Conservation (phyloP, 2,113 vertebrate genomes). For the Cyphotilapia sp. region DNA sequence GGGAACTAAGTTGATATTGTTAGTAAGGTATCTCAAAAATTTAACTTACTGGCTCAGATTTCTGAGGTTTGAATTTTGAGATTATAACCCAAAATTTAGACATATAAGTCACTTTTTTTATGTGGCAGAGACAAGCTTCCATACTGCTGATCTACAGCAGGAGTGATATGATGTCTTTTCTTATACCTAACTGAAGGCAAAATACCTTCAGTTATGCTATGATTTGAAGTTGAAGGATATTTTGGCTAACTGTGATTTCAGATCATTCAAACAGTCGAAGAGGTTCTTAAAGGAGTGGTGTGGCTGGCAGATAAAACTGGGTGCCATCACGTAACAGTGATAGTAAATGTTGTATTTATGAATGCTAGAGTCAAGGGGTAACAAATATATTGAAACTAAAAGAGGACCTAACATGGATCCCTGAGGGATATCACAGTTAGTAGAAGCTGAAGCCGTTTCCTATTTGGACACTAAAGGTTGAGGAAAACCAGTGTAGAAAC, state of each 20-base stretch:
- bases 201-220: not conserved
- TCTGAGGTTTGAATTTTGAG: not conserved
- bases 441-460: not conserved
- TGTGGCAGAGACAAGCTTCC: not conserved
- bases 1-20: not conserved
- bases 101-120: not conserved
- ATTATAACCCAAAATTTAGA: not conserved
- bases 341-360: not conserved
- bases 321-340: fast-evolving
- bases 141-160: not conserved
- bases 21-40: not conserved
- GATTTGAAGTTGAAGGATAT: not conserved
- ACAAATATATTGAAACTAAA: fast-evolving
- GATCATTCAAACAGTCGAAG: not conserved
- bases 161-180: not conserved
- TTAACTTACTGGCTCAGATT: fast-evolving
- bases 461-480: not conserved
- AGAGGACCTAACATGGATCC: not conserved
- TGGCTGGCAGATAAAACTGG: not conserved
- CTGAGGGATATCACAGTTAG: not conserved
- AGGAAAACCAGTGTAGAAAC: not conserved
- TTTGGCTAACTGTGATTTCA: not conserved
- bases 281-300: not conserved
- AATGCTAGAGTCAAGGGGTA: not conserved
- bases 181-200: not conserved